Percentiles rank a stretch among this genome's conserved stretches.
phyloP scores from a whole-genome alignment of 2,113 vertebrate genomes.

The Osmerus eperlanus region DNA sequence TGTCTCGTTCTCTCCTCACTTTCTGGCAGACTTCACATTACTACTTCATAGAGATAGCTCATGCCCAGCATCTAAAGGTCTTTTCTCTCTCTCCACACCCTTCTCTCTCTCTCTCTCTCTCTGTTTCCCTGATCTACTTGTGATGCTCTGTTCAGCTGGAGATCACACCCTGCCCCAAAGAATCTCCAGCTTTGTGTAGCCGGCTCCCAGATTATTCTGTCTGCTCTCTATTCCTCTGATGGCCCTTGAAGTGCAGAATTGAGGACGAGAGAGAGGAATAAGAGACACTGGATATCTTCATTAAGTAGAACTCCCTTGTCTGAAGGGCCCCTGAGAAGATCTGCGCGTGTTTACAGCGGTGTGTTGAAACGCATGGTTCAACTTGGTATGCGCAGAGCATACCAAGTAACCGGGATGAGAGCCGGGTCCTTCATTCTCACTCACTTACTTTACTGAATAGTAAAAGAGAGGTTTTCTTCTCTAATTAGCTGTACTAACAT shows the following conservation, averaged over 20 bases:
- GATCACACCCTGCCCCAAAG: slow-evolving; percentile 44
- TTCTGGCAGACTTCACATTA: slow-evolving; percentile 36
- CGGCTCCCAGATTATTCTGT: slow-evolving; percentile 55
- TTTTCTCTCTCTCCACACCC: neutral
- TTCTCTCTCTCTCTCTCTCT: neutral
- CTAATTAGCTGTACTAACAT: too few relatives aligned
- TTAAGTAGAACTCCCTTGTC: slow-evolving; percentile 35
- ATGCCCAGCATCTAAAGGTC: slow-evolving; percentile 14
- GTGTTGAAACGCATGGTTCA: slow-evolving; percentile 9
- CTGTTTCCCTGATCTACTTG: neutral
- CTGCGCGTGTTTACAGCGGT: neutral
- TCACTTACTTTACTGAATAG: too few relatives aligned
- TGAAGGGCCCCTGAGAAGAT: neutral
- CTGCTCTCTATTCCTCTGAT: slow-evolving; percentile 39
- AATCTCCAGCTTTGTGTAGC: slow-evolving; percentile 40
- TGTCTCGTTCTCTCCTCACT: neutral
- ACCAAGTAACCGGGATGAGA: neutral
- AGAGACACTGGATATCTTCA: slow-evolving; percentile 39
- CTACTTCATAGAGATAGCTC: slow-evolving; percentile 32
- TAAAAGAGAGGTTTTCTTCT: too few relatives aligned
- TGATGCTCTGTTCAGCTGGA: slow-evolving; percentile 22
- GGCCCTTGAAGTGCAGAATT: slow-evolving; percentile 48
- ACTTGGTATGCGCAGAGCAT: slow-evolving; percentile 17
- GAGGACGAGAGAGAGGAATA: slow-evolving; percentile 18
- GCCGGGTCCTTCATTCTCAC: too few relatives aligned